Evolutionary conservation across 2,888 invertebrate genomes (phyloP).

Genomic region (Ceriagrion tenellum): DNA sequence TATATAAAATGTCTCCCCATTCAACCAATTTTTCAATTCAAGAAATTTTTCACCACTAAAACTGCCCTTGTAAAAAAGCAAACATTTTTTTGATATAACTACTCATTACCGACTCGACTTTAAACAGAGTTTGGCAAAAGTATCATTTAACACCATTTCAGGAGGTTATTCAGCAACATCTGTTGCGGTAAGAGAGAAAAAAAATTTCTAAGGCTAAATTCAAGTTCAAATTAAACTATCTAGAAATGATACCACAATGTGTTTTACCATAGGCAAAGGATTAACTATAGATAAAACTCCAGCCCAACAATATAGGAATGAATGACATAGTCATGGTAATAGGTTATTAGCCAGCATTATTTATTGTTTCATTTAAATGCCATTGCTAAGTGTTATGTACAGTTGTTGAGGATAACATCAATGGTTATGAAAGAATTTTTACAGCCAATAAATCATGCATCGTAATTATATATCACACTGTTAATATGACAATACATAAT

Average conservation of each 20-base stretch:
- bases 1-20: no score
- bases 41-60: conserved; percentile 23
- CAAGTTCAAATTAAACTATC: no score
- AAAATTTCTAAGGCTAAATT: no score
- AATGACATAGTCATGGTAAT: neutral
- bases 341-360: neutral
- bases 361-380: neutral
- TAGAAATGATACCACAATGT: no score
- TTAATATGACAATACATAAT: conserved; percentile 37
- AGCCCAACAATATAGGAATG: neutral
- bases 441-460: conserved; percentile 38
- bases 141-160: no score
- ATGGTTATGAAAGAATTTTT: neutral
- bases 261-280: no score
- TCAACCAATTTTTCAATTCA: no score
- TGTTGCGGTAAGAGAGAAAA: no score
- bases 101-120: no score
- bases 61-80: conserved; percentile 25
- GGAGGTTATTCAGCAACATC: no score
- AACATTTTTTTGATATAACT: neutral
- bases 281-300: no score
- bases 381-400: neutral
- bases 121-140: no score
- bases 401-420: neutral
- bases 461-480: conserved; percentile 19